Evolutionary conservation across 2,113 vertebrate species (phyloP), one percentile per base, ranked within the genome.

Genomic region (Oxyura jamaicensis): DNA sequence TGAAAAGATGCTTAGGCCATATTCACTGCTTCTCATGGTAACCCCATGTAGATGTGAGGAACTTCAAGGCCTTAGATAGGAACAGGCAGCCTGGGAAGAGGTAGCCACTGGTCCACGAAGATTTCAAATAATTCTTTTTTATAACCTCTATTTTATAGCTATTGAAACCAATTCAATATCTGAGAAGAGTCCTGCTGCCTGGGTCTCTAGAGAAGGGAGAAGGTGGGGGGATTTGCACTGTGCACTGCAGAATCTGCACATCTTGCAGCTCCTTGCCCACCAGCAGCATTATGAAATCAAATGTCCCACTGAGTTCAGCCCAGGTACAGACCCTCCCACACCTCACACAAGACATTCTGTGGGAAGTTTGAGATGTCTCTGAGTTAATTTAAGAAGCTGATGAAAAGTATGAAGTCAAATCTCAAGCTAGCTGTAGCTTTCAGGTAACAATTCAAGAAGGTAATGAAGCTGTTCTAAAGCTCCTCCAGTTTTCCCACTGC

Each of bases 241-340:
- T 21, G 12, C 0, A 0, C 31, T 21, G 16, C 6, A 10, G 6
- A 39, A 82, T 21, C 20, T 21, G 8, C 0, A 1, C 0, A 1
- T 33, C 33, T 35, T 56, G n/a, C 41, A 66, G 44, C 17, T 74
- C 23, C 68, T 83, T 2, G 0, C 11, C 23, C n/a, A 41, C 12
- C 13, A n/a, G 56, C 1, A 77, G 8, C 29, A 19, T 55, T 21
- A 8, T 4, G 35, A 91, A 18, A 35, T 33, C 36, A 46, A 41
- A 68, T 2, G 13, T 39, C 8, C 58, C 33, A 21, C 35, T 13
- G 28, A n/a, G 41, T 8, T 62, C 71, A 58, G 66, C 12, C 33
- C 25, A 21, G 3, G 0, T 10, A 8, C 1, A 6, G 39, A 73
- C 14, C 21, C 53, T 53, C 48, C 3, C 33, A n/a, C 11, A 59